phyloP scores from a whole-genome alignment of 1,140 invertebrate species.

The Zaprionus gabonicus region DNA sequence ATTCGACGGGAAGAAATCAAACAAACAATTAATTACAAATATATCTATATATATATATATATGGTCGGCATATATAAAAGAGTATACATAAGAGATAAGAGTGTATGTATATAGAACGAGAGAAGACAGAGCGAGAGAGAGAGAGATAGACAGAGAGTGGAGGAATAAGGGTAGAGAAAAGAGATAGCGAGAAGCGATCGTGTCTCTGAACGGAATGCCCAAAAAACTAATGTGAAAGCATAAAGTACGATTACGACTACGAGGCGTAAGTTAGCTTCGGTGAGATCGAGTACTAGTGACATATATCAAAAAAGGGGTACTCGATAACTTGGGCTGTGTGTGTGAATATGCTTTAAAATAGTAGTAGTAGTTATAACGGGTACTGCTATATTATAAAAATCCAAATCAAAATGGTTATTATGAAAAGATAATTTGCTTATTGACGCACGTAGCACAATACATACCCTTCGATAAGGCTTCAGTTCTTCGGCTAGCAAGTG shows the following conservation, averaged over 20 bases:
- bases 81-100: conserved; percentile 44
- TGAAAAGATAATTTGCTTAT: not conserved
- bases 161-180: conserved; percentile 8
- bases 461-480: conserved; percentile 94
- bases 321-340: conserved; percentile 45
- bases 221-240: conserved; percentile 54
- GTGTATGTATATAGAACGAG: conserved; percentile 23
- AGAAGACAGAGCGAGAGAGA: conserved; percentile 35
- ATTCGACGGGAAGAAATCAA: conserved; percentile 79
- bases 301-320: conserved; percentile 18
- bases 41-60: conserved; percentile 57
- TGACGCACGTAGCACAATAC: conserved; percentile 64
- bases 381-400: conserved; percentile 46
- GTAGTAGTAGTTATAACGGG: conserved; percentile 29
- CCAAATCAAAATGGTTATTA: conserved; percentile 61
- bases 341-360: conserved; percentile 33
- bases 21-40: conserved; percentile 79
- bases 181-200: conserved; percentile 36
- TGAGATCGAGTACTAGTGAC: conserved; percentile 33
- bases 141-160: conserved; percentile 1
- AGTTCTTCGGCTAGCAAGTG: conserved; percentile 96
- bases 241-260: conserved; percentile 50
- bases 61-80: conserved; percentile 48
- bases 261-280: conserved; percentile 31
- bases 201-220: conserved; percentile 71